phyloP scores from a whole-genome alignment of 2,797 vertebrate species.

The Pyrocephalus nanus region DNA sequence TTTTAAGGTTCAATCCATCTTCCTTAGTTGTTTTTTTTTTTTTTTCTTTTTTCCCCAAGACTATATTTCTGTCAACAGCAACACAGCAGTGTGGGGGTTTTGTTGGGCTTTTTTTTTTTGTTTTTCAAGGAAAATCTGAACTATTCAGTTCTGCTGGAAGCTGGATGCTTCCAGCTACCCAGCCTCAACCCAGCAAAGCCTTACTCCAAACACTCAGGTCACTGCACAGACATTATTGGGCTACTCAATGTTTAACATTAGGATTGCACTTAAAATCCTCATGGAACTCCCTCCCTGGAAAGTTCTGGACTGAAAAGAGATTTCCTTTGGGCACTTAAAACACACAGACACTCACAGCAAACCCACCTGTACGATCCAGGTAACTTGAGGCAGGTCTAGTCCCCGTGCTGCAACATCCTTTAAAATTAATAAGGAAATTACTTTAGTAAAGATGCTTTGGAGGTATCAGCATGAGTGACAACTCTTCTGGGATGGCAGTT shows the following conservation, averaged over 20 bases:
- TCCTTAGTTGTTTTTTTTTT: not conserved
- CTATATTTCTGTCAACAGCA: not conserved
- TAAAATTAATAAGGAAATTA: slow-evolving; percentile 42
- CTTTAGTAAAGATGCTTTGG: not conserved
- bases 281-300: not conserved
- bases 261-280: not conserved
- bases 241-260: not conserved
- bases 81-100: not conserved
- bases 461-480: not conserved
- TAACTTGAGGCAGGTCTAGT: slow-evolving; percentile 90
- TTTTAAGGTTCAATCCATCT: slow-evolving; percentile 45
- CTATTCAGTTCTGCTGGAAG: not conserved
- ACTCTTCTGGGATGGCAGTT: not conserved
- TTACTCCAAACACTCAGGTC: not conserved
- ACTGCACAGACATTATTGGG: not conserved
- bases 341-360: not conserved
- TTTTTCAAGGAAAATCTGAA: not conserved
- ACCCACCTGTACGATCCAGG: slow-evolving; percentile 93
- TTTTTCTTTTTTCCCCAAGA: not conserved
- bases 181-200: not conserved
- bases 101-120: not conserved
- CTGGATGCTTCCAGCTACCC: not conserved
- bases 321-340: not conserved
- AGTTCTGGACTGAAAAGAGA: not conserved
- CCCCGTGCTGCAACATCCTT: slow-evolving; percentile 96